Conservation (phyloP, 2,797 vertebrate species). For the Centropyge bicolor region DNA sequence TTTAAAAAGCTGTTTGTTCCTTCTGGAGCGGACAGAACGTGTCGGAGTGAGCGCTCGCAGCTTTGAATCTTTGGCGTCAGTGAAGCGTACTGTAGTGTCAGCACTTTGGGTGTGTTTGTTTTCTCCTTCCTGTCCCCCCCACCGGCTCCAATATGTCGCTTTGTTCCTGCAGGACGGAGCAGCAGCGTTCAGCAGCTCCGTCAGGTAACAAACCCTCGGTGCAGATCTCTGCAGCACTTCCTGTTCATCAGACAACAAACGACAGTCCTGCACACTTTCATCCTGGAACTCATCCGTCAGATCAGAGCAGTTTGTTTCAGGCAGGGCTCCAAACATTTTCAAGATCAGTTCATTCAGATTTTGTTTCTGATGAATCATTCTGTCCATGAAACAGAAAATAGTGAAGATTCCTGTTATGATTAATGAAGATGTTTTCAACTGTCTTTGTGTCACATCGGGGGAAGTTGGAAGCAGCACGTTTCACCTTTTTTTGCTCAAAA, state of each 20-base stretch:
- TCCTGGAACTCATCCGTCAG: no score
- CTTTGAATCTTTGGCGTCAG: slow-evolving; percentile 16
- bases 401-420: no score
- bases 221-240: not conserved
- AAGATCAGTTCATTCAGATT: no score
- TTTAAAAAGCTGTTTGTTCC: no score
- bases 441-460: no score
- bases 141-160: slow-evolving; percentile 67
- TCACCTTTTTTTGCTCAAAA: no score
- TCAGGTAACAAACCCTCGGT: slow-evolving; percentile 33
- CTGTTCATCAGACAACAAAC: not conserved
- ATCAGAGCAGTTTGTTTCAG: not conserved
- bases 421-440: no score
- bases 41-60: not conserved
- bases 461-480: no score
- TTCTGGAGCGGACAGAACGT: not conserved
- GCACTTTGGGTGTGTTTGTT: slow-evolving; percentile 54
- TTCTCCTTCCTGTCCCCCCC: slow-evolving; percentile 59
- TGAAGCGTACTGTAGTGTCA: slow-evolving; percentile 44
- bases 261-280: no score
- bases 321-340: no score
- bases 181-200: slow-evolving; percentile 13
- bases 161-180: slow-evolving; percentile 27
- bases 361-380: no score
- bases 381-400: no score